phyloP scores from a whole-genome alignment of 2,888 invertebrate genomes.

The Ennomos quercinarius region DNA sequence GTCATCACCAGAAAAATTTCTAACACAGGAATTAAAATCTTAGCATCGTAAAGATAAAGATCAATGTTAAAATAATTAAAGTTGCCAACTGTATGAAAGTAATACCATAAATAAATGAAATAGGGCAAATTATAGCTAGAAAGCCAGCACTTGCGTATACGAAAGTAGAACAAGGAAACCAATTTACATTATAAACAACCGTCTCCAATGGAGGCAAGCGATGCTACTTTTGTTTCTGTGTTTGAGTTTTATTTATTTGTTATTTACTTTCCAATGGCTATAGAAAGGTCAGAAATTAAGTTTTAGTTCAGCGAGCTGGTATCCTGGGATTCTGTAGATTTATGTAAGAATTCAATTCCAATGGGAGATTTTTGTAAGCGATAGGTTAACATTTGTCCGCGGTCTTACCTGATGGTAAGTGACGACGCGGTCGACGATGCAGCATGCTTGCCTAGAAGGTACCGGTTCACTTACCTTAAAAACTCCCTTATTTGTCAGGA shows the following conservation, averaged over 20 bases:
- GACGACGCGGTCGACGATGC: too few relatives aligned
- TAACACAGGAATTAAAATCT: conserved; percentile 15
- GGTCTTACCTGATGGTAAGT: too few relatives aligned
- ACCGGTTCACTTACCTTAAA: too few relatives aligned
- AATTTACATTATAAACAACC: conserved; percentile 39
- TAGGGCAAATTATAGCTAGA: conserved; percentile 35
- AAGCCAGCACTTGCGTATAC: conserved; percentile 36
- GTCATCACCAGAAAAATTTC: conserved; percentile 16
- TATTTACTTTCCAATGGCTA: too few relatives aligned
- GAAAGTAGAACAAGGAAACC: conserved; percentile 32
- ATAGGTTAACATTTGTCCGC: too few relatives aligned
- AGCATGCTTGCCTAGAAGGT: too few relatives aligned
- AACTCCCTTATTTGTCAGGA: too few relatives aligned
- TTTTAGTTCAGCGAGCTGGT: too few relatives aligned
- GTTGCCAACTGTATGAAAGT: conserved; percentile 19
- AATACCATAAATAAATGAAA: conserved; percentile 39
- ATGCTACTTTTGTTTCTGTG: conserved; percentile 19
- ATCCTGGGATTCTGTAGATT: too few relatives aligned
- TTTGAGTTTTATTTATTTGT: conserved; percentile 9
- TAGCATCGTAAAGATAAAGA: conserved; percentile 12
- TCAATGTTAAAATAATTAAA: conserved; percentile 24
- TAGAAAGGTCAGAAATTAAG: too few relatives aligned
- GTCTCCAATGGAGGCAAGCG: conserved; percentile 23
- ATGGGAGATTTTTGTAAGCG: too few relatives aligned
- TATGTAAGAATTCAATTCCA: too few relatives aligned